Evolutionary conservation across 2,888 invertebrate species (phyloP).

Genomic region (Phalera bucephala): DNA sequence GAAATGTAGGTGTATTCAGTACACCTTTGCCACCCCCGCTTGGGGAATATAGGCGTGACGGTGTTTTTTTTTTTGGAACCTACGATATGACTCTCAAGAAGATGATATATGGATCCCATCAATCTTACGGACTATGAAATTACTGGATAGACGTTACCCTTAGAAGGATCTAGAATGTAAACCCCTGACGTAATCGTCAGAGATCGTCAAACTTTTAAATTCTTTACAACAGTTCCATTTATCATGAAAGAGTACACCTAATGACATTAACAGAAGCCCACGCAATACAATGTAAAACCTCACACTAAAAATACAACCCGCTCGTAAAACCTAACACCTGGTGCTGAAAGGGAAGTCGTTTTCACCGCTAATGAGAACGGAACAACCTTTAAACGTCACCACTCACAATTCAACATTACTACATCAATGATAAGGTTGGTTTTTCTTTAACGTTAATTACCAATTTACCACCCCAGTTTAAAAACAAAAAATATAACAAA

Average conservation of each 20-base stretch:
- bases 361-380: conserved; percentile 27
- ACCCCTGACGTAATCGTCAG: not conserved
- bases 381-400: conserved; percentile 7
- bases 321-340: conserved; percentile 10
- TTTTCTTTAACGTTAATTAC: conserved; percentile 7
- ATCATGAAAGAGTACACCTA: not conserved
- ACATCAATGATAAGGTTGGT: conserved; percentile 11
- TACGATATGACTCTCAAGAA: too few species aligned
- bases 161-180: not conserved
- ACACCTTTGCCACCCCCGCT: too few species aligned
- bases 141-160: not conserved
- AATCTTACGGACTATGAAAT: not conserved
- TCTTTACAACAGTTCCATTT: too few species aligned
- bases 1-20: too few species aligned
- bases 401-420: conserved; percentile 9
- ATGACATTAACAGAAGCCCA: not conserved
- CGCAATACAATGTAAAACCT: too few species aligned
- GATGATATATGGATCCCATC: not conserved
- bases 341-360: conserved; percentile 27
- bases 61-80: too few species aligned
- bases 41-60: too few species aligned
- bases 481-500: conserved; percentile 13
- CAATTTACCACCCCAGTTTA: too few species aligned
- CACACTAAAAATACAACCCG: conserved; percentile 7
- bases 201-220: not conserved